phyloP scores from a whole-genome alignment of 2,888 invertebrate species.

The Dryadula phaetusa region DNA sequence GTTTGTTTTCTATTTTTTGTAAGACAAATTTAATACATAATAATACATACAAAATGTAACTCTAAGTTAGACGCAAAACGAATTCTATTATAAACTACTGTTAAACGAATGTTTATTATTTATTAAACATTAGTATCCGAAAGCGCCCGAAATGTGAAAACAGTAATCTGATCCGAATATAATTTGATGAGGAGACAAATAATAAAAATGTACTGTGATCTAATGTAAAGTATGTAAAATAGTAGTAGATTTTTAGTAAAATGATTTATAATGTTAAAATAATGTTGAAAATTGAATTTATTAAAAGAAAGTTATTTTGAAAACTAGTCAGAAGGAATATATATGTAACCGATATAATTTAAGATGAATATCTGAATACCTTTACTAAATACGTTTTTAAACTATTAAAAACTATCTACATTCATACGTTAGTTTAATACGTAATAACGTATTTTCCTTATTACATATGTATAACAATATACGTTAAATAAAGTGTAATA shows the following conservation, averaged over 20 bases:
- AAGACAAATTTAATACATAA: neutral
- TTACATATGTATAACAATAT: constrained; percentile 55
- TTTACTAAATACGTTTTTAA: no score
- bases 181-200: neutral
- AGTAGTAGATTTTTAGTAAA: neutral
- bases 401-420: no score
- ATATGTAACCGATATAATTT: no score
- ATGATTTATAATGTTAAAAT: neutral
- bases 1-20: neutral
- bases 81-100: neutral
- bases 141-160: neutral
- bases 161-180: neutral
- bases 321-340: no score
- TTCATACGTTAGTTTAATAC: neutral
- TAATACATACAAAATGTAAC: neutral
- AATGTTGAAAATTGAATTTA: no score
- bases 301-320: no score
- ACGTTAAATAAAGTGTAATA: constrained; percentile 45
- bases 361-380: no score
- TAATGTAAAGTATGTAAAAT: neutral
- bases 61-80: constrained; percentile 5
- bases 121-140: neutral
- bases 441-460: constrained; percentile 41
- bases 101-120: neutral
- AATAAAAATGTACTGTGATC: neutral